These are phyloP conservation scores for Melieria crassipennis DNA, from an alignment of 2,888 invertebrate genomes.

Conservation along the genomic window DNA sequence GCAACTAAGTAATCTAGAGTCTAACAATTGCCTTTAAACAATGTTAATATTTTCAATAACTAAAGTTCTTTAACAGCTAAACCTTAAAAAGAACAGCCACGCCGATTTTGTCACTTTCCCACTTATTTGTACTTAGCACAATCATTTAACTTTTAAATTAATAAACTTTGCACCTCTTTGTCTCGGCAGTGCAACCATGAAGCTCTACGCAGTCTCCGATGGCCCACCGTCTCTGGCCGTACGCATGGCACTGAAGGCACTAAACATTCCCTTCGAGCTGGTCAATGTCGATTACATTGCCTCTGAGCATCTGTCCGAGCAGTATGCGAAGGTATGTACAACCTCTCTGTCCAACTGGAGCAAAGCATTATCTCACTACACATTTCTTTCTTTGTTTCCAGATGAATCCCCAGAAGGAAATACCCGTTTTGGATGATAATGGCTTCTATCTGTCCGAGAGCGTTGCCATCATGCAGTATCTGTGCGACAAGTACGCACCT, in stretches of 20 bases:
- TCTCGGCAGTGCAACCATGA: constrained; percentile 66
- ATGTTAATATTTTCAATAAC: too few relatives aligned
- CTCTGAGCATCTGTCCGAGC: constrained; percentile 79
- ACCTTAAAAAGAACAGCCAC: neutral
- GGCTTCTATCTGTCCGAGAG: constrained; percentile 84
- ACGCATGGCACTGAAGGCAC: constrained; percentile 73
- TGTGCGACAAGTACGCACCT: constrained; percentile 79
- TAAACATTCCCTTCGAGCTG: constrained; percentile 74
- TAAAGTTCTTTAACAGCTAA: neutral
- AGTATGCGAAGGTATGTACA: constrained; percentile 72
- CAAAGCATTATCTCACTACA: neutral
- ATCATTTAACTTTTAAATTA: neutral
- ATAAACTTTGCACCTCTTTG: neutral
- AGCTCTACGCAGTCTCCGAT: constrained; percentile 79
- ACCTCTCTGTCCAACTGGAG: neutral
- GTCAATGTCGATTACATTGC: constrained; percentile 75
- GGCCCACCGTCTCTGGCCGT: constrained; percentile 83
- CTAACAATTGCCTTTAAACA: too few relatives aligned
- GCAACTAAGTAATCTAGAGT: too few relatives aligned
- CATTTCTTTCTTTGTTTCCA: constrained; percentile 53
- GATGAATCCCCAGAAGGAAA: constrained; percentile 83
- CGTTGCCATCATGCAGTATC: constrained; percentile 72
- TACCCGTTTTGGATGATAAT: constrained; percentile 81
- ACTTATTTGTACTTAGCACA: neutral
- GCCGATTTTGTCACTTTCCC: neutral